Conservation (phyloP, 1,140 invertebrate species). For the Carposina sasakii region DNA sequence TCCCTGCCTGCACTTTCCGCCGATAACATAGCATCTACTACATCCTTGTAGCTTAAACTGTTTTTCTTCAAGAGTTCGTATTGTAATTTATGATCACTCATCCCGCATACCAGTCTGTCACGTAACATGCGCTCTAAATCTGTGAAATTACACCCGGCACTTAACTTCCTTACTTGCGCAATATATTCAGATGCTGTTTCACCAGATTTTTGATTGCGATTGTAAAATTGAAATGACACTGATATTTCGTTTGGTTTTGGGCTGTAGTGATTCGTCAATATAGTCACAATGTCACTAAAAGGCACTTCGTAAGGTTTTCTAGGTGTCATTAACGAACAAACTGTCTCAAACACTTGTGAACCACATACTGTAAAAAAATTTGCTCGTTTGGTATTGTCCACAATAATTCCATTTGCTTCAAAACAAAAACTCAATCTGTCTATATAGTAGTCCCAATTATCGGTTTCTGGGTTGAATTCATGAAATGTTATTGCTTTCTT, state of each 20-base stretch:
- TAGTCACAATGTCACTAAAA: slow-evolving; percentile 15
- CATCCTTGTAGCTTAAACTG: slow-evolving; percentile 23
- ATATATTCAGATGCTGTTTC: slow-evolving; percentile 19
- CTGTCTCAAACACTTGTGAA: slow-evolving; percentile 22
- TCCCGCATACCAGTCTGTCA: too few relatives aligned
- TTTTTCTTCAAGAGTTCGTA: slow-evolving; percentile 26
- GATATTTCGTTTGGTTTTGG: slow-evolving; percentile 33
- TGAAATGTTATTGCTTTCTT: too few relatives aligned
- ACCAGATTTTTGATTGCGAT: slow-evolving; percentile 10
- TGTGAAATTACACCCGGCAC: slow-evolving; percentile 24
- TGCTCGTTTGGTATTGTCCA: slow-evolving; percentile 16
- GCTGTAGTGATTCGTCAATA: slow-evolving; percentile 25
- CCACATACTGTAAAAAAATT: slow-evolving; percentile 33
- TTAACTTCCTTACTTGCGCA: slow-evolving; percentile 21
- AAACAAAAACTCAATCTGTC: slow-evolving; percentile 25
- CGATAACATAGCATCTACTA: slow-evolving; percentile 18
- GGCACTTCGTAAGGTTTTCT: slow-evolving; percentile 20
- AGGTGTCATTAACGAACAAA: slow-evolving; percentile 23
- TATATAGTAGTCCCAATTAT: slow-evolving; percentile 25
- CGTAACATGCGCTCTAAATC: slow-evolving; percentile 30
- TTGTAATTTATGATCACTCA: slow-evolving; percentile 23
- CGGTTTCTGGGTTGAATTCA: too few relatives aligned
- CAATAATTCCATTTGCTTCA: slow-evolving; percentile 20
- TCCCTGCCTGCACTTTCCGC: slow-evolving; percentile 26
- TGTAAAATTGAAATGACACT: slow-evolving; percentile 19